These are phyloP conservation scores for Hormaphis cornu DNA, from an alignment of 1,140 invertebrate genomes.

Conservation along the genomic window DNA sequence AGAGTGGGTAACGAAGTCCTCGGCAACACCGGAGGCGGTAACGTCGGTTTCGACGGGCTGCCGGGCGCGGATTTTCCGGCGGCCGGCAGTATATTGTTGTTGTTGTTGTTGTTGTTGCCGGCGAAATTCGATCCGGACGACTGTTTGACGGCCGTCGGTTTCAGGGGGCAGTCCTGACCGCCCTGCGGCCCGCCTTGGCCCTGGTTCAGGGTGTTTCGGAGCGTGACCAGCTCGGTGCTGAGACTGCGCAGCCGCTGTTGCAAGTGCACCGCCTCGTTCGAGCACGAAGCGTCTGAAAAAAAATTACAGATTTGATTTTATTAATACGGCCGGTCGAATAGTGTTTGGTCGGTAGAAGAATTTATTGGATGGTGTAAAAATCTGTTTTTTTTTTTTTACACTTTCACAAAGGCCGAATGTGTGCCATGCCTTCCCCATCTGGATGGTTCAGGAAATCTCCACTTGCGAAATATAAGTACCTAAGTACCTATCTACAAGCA, in stretches of 20 bases:
- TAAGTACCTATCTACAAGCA: no score
- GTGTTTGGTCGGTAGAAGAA: no score
- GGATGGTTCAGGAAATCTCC: no score
- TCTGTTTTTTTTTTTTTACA: no score
- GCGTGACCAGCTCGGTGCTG: conserved; percentile 78
- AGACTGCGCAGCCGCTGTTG: conserved; percentile 79
- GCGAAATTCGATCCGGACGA: conserved; percentile 38
- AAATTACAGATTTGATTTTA: neutral
- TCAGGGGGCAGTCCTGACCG: neutral
- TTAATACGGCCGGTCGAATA: no score
- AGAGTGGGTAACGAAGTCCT: conserved; percentile 15
- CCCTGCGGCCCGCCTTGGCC: conserved; percentile 39
- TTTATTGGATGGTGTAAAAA: no score
- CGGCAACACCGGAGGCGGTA: conserved; percentile 29
- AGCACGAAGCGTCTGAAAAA: conserved; percentile 77
- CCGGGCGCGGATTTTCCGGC: conserved; percentile 37
- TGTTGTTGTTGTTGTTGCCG: conserved; percentile 37
- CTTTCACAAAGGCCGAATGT: no score
- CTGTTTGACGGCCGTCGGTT: neutral
- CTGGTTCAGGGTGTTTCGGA: conserved; percentile 71
- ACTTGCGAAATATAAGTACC: no score
- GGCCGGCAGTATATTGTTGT: neutral
- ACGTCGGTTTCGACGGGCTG: conserved; percentile 38
- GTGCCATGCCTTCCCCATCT: no score
- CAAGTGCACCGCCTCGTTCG: conserved; percentile 82